These are phyloP conservation scores for Pocillopora damicornis DNA, from an alignment of 64 coral and sea anemone genomes.

Conservation along the genomic window DNA sequence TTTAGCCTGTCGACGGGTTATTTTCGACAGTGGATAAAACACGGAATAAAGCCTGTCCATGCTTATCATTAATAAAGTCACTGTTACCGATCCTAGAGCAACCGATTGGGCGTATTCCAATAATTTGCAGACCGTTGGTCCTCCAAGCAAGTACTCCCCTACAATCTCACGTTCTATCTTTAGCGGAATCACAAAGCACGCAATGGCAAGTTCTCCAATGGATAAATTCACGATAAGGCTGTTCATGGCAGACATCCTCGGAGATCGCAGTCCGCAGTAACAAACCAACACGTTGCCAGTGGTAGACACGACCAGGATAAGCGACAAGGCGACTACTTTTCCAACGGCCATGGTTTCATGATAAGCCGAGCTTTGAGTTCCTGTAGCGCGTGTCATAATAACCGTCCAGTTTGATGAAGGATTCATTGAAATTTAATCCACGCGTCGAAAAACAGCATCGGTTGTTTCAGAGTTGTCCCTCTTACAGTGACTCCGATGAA, in stretches of 20 bases:
- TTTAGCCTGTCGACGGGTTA: slow-evolving; percentile 88
- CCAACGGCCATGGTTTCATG: slow-evolving; percentile 55
- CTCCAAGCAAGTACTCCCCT: slow-evolving; percentile 48
- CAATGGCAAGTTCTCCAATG: slow-evolving; percentile 69
- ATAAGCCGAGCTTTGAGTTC: slow-evolving; percentile 1
- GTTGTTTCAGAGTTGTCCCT: neutral
- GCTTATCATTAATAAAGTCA: slow-evolving; percentile 88
- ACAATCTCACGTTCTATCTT: slow-evolving; percentile 73
- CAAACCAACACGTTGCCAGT: slow-evolving; percentile 80
- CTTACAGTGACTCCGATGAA: neutral
- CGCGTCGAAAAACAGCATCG: neutral
- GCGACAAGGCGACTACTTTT: slow-evolving; percentile 65
- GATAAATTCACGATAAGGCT: slow-evolving; percentile 93
- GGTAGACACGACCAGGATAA: slow-evolving; percentile 72
- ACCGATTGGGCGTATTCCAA: slow-evolving; percentile 90
- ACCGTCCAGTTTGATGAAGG: slow-evolving; percentile 4
- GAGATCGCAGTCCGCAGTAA: slow-evolving; percentile 87
- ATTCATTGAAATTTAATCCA: neutral
- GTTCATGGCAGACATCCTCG: slow-evolving; percentile 90
- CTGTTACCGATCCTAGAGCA: slow-evolving; percentile 67
- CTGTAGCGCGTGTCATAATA: slow-evolving; percentile 12
- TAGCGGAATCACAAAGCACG: slow-evolving; percentile 68
- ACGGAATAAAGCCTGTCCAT: slow-evolving; percentile 87
- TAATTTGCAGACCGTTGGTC: slow-evolving; percentile 74
- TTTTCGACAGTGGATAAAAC: slow-evolving; percentile 86